These are phyloP conservation scores for Apus apus DNA, from an alignment of 2,113 vertebrate genomes.

Conservation along the genomic window DNA sequence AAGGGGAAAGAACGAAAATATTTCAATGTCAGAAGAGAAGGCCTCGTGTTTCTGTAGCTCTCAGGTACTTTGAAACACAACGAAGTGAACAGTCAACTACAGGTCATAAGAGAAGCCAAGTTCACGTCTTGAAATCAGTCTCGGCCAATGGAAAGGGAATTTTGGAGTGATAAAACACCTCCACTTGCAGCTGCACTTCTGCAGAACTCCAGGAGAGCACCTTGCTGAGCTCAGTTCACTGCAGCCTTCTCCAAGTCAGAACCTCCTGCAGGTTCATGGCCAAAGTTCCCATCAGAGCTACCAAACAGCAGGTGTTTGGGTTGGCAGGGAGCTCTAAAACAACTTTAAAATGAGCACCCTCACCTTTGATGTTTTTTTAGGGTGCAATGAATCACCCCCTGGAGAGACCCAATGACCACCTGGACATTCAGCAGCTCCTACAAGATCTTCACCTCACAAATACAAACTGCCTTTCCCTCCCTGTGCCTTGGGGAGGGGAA, in stretches of 20 bases:
- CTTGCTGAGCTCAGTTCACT: background rate
- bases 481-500: accelerated
- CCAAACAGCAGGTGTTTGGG: background rate
- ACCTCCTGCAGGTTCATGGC: background rate
- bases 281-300: background rate
- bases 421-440: background rate
- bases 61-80: background rate
- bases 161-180: background rate
- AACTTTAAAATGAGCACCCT: background rate
- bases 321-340: background rate
- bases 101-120: background rate
- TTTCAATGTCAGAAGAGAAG: conserved; percentile 28
- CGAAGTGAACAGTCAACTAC: background rate
- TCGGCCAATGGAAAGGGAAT: conserved; percentile 4
- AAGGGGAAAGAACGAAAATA: conserved; percentile 16
- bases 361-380: background rate
- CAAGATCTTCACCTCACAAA: background rate
- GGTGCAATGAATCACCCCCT: accelerated
- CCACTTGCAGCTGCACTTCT: background rate
- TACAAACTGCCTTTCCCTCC: background rate
- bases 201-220: background rate
- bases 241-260: background rate
- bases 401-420: background rate
- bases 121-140: conserved; percentile 14
- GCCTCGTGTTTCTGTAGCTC: background rate